These are phyloP conservation scores for Meloidogyne exigua DNA, from an alignment of 1,140 invertebrate genomes.

Conservation along the genomic window DNA sequence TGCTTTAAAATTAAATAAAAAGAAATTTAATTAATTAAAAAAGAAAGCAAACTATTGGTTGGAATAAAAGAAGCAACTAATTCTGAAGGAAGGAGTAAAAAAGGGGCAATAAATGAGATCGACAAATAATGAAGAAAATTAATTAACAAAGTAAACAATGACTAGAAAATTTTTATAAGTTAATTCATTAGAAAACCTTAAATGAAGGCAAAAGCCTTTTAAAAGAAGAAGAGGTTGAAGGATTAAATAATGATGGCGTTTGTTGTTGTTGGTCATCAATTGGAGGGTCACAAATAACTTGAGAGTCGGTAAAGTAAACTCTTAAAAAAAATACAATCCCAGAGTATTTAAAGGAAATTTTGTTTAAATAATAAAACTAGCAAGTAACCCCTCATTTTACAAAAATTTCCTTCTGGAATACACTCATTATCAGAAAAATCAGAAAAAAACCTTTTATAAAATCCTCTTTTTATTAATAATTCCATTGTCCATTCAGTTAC, in stretches of 20 bases:
- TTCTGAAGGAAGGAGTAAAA: slow-evolving; percentile 12
- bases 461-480: slow-evolving; percentile 53
- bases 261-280: neutral
- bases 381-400: no score
- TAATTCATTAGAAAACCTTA: neutral
- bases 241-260: slow-evolving; percentile 3
- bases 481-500: slow-evolving; percentile 62
- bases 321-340: slow-evolving; percentile 32
- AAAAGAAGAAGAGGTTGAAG: neutral
- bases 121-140: neutral
- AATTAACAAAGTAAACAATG: slow-evolving; percentile 19
- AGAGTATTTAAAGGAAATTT: slow-evolving; percentile 14
- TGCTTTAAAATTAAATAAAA: neutral
- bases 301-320: slow-evolving; percentile 44
- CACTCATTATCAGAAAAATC: no score
- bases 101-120: neutral
- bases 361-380: no score
- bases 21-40: neutral
- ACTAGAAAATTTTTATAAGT: neutral
- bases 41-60: neutral
- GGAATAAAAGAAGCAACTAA: slow-evolving; percentile 4
- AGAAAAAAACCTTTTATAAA: slow-evolving; percentile 50
- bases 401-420: no score
- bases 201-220: neutral
- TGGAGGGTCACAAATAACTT: slow-evolving; percentile 47